Base-by-base conservation (phyloP, 2,888 invertebrate genomes). In the Isotomurus palustris region DNA sequence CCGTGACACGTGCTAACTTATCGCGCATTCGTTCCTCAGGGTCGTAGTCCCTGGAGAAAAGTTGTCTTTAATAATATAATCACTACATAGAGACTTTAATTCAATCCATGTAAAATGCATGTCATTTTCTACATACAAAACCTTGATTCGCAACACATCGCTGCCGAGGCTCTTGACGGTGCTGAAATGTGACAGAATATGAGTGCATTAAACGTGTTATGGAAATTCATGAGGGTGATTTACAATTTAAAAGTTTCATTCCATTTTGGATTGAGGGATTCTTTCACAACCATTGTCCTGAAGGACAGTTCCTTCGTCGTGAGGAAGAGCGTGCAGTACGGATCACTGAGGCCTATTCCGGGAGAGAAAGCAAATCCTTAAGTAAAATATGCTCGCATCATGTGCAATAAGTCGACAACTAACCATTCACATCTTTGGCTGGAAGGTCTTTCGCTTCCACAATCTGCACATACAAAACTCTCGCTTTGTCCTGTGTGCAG, bases 201-300 rank as follows among this genome's bases (percentile, higher is more conserved):
- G 8, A 44, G 6, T 10, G 10, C 25, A 44, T 12, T 8, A 40
- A 14, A 40, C 10, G 24, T 5, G 10, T 32, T 6, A 19, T 8
- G 12, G 17, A 40, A 38, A 52, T 2, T 17, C 5, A 27, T 4
- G 17, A 10, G 28, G 19, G n/a, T 14, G 27, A 35, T 45, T 49
- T 52, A 63, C 63, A 63, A 60, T 19, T 57, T 60, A 35, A 63
- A 60, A 35, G 52, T 56, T 38, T 63, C 52, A 27, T 45, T 60
- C 63, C 63, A 63, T 25, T 52, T 44, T 8, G 63, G 63, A 29
- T 54, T 54, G 19, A 63, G 35, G 3, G 60, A 50, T 17, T 57
- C 52, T 1, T 24, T 25, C 1, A 55, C 25, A 0, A 58, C 55
- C 35, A 44, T 55, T 1, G 63, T 63, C 22, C 60, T 25, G 29